Conservation (phyloP, 2,797 vertebrate species). For the Acropternis orthonyx region DNA sequence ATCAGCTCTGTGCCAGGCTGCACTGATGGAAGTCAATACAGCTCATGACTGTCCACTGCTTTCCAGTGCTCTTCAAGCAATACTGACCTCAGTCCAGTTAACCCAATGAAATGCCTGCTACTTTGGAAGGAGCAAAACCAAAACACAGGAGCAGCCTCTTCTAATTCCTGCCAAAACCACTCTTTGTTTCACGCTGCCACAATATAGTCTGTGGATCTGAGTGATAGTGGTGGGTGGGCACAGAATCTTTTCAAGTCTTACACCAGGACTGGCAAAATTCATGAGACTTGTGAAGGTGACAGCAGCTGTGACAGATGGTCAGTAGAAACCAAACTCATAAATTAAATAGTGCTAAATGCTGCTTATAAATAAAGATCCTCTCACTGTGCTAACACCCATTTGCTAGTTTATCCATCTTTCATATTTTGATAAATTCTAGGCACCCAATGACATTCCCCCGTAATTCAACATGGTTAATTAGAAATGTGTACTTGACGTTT, state of each 20-base stretch:
- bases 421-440: not conserved
- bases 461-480: not conserved
- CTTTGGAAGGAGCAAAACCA: not conserved
- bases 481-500: not conserved
- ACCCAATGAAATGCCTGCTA: not conserved
- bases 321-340: not conserved
- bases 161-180: not conserved
- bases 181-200: not conserved
- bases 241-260: conserved; percentile 20
- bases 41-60: not conserved
- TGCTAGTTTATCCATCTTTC: not conserved
- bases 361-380: not conserved
- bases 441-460: not conserved
- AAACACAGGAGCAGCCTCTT: not conserved
- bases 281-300: not conserved
- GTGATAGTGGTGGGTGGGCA: not conserved
- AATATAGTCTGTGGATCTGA: not conserved
- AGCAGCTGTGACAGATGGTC: conserved; percentile 54
- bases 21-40: not conserved
- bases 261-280: conserved; percentile 30
- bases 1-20: not conserved
- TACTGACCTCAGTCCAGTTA: not conserved
- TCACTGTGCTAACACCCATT: not conserved
- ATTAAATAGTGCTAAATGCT: conserved; percentile 39
- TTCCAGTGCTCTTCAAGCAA: not conserved